These are phyloP conservation scores for Pocillopora meandrina DNA, from an alignment of 92 coral and sea anemone genomes.

Conservation along the genomic window DNA sequence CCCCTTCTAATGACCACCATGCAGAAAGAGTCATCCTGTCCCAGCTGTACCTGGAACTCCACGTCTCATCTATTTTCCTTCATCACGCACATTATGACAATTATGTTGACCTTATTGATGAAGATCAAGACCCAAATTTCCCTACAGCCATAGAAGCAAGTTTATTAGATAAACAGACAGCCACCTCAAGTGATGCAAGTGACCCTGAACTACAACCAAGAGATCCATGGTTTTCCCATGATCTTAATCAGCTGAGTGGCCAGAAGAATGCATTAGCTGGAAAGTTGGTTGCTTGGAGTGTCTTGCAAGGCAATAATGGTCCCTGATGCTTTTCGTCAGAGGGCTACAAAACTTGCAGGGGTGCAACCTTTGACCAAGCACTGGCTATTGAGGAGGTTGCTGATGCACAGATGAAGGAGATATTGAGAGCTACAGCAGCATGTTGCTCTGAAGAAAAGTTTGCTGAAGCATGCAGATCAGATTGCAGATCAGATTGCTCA, in stretches of 20 bases:
- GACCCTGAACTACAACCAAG: too few relatives aligned
- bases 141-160: too few relatives aligned
- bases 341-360: constrained; percentile 35
- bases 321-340: constrained; percentile 45
- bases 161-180: too few relatives aligned
- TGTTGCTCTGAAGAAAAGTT: constrained; percentile 26
- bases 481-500: constrained; percentile 11
- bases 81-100: too few relatives aligned
- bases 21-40: too few relatives aligned
- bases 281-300: constrained; percentile 60
- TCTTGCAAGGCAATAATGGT: constrained; percentile 54
- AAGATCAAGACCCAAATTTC: too few relatives aligned
- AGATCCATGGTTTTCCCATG: constrained; percentile 54
- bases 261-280: constrained; percentile 41
- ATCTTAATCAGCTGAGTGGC: not conserved
- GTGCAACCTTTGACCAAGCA: constrained; percentile 7
- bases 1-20: too few relatives aligned
- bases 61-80: too few relatives aligned
- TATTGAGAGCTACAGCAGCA: constrained; percentile 27
- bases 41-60: too few relatives aligned
- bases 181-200: too few relatives aligned
- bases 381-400: constrained; percentile 42
- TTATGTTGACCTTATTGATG: too few relatives aligned
- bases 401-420: constrained; percentile 48
- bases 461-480: constrained; percentile 36